Evolutionary conservation across 2,113 vertebrate genomes (phyloP).

Genomic region (Deroptyus accipitrinus): DNA sequence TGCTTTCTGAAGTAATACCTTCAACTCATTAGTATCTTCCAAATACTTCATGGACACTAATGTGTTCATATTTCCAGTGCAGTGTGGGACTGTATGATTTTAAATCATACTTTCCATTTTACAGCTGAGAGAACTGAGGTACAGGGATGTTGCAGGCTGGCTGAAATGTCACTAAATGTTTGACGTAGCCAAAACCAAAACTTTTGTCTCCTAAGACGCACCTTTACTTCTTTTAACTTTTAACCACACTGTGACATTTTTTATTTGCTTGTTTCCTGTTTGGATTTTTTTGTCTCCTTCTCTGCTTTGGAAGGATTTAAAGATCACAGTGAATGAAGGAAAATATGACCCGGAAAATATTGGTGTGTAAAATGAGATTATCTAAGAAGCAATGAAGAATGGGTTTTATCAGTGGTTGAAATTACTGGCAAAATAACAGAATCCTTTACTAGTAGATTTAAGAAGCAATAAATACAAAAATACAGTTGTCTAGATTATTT

Average conservation of each 20-base stretch:
- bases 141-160: background rate
- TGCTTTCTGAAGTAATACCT: background rate
- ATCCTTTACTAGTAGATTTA: background rate
- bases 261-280: background rate
- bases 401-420: background rate
- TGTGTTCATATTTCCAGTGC: background rate
- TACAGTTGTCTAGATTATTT: background rate
- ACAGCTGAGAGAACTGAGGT: background rate
- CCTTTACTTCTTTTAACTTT: background rate
- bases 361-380: conserved; percentile 17
- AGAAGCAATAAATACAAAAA: background rate
- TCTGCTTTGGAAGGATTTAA: conserved; percentile 24
- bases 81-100: background rate
- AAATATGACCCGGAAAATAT: background rate
- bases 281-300: background rate
- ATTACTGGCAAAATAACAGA: background rate
- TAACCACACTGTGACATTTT: background rate
- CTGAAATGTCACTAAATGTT: background rate
- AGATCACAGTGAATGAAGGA: background rate
- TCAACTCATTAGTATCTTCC: background rate
- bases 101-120: background rate
- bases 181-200: background rate
- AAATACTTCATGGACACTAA: background rate
- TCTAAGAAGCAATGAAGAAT: background rate
- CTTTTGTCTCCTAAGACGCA: background rate